Evolutionary conservation across 2,888 invertebrate species (phyloP).

Genomic region (Euproctis similis): DNA sequence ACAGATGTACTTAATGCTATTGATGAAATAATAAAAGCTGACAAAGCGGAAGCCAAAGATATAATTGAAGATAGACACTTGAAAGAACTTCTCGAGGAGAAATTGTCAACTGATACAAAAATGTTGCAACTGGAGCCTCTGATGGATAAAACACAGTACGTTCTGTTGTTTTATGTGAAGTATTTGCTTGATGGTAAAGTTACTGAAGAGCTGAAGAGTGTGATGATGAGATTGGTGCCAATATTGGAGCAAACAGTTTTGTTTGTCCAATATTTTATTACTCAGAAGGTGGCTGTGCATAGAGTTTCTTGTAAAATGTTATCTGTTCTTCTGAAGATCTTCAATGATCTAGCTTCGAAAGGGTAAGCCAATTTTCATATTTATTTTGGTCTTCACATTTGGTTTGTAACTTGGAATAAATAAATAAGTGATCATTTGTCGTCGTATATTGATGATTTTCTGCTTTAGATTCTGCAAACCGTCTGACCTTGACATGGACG

Average conservation of each 20-base stretch:
- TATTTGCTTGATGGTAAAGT: conserved; percentile 39
- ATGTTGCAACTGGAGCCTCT: conserved; percentile 73
- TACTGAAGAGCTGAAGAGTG: conserved; percentile 38
- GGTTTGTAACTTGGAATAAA: too few relatives aligned
- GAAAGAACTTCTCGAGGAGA: conserved; percentile 78
- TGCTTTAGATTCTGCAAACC: conserved; percentile 92
- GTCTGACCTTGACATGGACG: conserved; percentile 86
- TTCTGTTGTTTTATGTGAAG: conserved; percentile 59
- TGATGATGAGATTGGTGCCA: conserved; percentile 74
- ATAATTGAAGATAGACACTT: conserved; percentile 79
- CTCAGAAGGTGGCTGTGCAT: conserved; percentile 85
- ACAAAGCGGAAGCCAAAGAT: conserved; percentile 63
- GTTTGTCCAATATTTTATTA: conserved; percentile 86
- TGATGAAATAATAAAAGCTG: conserved; percentile 50
- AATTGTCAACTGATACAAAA: conserved; percentile 77
- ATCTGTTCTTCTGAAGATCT: conserved; percentile 87
- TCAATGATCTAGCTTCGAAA: conserved; percentile 86
- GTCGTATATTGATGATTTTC: background rate
- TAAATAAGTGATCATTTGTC: background rate
- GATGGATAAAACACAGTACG: conserved; percentile 48
- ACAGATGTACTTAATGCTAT: conserved; percentile 50
- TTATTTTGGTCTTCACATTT: too few relatives aligned
- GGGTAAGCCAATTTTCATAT: conserved; percentile 59
- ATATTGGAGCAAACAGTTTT: conserved; percentile 85
- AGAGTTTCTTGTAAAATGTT: conserved; percentile 88